phyloP scores from a whole-genome alignment of 2,797 vertebrate genomes.

The Amblyraja radiata region DNA sequence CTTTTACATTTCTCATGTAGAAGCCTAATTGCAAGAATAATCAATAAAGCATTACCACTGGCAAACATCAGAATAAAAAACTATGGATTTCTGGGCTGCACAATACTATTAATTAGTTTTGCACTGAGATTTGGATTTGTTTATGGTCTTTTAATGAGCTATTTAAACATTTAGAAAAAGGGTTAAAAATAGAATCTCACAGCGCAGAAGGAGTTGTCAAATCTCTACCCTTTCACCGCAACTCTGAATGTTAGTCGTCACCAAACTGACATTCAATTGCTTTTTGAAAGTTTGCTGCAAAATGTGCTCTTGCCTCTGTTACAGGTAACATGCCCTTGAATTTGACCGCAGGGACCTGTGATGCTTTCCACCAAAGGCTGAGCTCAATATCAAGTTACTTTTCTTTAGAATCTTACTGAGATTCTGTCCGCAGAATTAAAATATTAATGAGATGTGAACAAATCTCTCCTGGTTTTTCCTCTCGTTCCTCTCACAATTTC shows the following conservation, averaged over 20 bases:
- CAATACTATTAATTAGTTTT: conserved; percentile 14
- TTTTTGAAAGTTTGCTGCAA: background rate
- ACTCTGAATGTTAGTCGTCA: background rate
- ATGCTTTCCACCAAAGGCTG: no score
- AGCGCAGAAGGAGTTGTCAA: background rate
- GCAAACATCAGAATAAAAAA: conserved; percentile 31
- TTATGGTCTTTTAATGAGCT: background rate
- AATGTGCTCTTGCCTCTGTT: no score
- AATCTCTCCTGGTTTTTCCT: background rate
- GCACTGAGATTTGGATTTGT: background rate
- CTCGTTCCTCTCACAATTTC: background rate
- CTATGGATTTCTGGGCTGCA: conserved; percentile 11
- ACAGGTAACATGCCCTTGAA: background rate
- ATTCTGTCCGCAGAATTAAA: no score
- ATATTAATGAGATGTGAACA: background rate
- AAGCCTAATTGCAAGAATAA: conserved; percentile 34
- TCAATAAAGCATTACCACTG: conserved; percentile 37
- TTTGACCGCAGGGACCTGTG: background rate
- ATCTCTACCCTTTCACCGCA: background rate
- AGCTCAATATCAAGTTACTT: no score
- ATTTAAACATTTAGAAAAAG: background rate
- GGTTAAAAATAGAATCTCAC: background rate
- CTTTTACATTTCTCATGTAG: conserved; percentile 34
- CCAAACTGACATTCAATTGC: background rate
- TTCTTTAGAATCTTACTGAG: no score